Percentiles rank a stretch among this genome's conserved stretches.
Evolutionary conservation across 2,113 vertebrate genomes (phyloP).

Genomic region (Platanista minor): DNA sequence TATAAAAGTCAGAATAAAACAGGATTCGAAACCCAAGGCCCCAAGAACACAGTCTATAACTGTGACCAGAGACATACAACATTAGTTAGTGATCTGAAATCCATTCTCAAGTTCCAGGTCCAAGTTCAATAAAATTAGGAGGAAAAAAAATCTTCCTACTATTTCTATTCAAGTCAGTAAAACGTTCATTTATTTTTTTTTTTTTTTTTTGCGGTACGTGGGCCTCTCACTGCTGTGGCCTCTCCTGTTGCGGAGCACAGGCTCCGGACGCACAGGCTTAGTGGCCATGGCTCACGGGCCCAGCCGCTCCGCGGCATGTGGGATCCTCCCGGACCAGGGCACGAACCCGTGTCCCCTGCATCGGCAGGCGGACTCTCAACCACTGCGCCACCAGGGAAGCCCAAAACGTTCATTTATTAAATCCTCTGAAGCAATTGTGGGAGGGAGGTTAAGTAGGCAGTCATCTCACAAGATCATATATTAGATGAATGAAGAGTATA

Average conservation of each 20-base stretch:
- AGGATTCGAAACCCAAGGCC: not conserved
- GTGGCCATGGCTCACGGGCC: too few relatives aligned
- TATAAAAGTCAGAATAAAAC: not conserved
- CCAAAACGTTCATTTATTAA: constrained; percentile 36
- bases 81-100: not conserved
- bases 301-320: too few relatives aligned
- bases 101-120: not conserved
- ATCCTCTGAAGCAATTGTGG: not conserved
- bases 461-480: not conserved
- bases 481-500: not conserved
- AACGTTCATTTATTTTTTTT: constrained; percentile 20
- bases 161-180: not conserved
- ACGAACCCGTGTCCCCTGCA: too few relatives aligned
- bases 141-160: not conserved
- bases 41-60: not conserved
- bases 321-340: too few relatives aligned
- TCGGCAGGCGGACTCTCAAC: too few relatives aligned
- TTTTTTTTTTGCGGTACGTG: too few relatives aligned
- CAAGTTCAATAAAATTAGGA: constrained; percentile 12
- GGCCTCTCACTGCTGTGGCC: too few relatives aligned
- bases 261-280: too few relatives aligned
- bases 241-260: too few relatives aligned
- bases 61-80: not conserved
- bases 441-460: not conserved
- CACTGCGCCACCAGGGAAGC: too few relatives aligned